Base-by-base conservation (phyloP, 2,888 invertebrate species). In the Drosophila algonquin region DNA sequence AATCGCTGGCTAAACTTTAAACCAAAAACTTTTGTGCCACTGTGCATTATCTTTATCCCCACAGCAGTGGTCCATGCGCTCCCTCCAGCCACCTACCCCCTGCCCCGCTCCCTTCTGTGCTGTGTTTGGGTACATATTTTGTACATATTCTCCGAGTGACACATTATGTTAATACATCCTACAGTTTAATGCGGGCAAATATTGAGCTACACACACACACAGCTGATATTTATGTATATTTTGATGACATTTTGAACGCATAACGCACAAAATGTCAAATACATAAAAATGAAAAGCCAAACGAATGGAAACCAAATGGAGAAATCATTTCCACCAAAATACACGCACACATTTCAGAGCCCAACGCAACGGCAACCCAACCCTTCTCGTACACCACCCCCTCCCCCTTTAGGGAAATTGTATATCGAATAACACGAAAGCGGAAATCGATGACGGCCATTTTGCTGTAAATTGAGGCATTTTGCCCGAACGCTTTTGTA, bases 381-480 rank as follows among this genome's bases (percentile, higher is more conserved):
- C 47, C 51, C 47, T 45, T 58, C 10, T 10, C 32, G 21, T 10
- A 3, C 9, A 9, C 32, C 10, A 4, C 12, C 12, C 12, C 1
- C 10, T 0, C 40, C 6, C 40, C 0, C 40, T n/a, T 40, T 27
- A 30, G 3, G 16, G 44, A 58, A 58, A 60, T 55, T 55, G 69
- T 58, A 73, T 73, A 81, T 81, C 80, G 68, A 73, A 80, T 72
- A 75, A 68, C 76, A 70, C 64, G 65, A 77, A 84, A 82, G 81
- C 83, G 83, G 79, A 83, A 83, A 83, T 83, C 83, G 87, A 83
- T 83, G 83, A 79, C 86, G 75, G 81, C 86, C 83, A 83, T 83
- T 83, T 83, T 79, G 81, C 73, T 77, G 81, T 81, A 86, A 83
- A 83, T 83, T 83, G 84, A 81, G 81, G 84, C 81, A 79, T 83